phyloP scores from a whole-genome alignment of 2,888 invertebrate genomes.

The Hyalella azteca region DNA sequence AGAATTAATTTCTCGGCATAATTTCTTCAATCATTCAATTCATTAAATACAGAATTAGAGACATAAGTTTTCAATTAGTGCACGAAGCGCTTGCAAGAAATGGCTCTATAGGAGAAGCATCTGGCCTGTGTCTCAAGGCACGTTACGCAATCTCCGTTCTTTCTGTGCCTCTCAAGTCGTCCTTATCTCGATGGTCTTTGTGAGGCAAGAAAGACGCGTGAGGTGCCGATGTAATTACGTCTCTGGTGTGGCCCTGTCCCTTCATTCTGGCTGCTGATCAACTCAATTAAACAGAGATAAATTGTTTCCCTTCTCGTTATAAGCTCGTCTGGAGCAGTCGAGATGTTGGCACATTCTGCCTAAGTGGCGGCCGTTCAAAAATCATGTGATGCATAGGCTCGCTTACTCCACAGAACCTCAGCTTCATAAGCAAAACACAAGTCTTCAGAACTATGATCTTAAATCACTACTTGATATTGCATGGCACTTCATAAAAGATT shows the following conservation, averaged over 20 bases:
- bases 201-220: not conserved
- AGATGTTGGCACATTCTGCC: not conserved
- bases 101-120: too few species aligned
- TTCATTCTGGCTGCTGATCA: slow-evolving; percentile 1
- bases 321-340: not conserved
- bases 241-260: not conserved
- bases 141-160: not conserved
- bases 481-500: too few species aligned
- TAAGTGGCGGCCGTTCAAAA: not conserved
- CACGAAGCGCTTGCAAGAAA: too few species aligned
- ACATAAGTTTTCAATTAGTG: too few species aligned
- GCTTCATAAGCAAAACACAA: too few species aligned
- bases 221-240: not conserved
- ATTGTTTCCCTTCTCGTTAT: slow-evolving; percentile 12
- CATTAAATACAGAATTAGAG: too few species aligned
- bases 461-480: too few species aligned
- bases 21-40: too few species aligned
- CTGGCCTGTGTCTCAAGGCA: too few species aligned
- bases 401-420: too few species aligned
- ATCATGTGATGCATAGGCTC: not conserved
- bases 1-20: too few species aligned
- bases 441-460: too few species aligned
- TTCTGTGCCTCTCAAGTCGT: not conserved
- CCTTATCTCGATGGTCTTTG: not conserved
- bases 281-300: slow-evolving; percentile 9